Evolutionary conservation across 2,113 vertebrate genomes (phyloP).

Genomic region (Hippolais icterina): DNA sequence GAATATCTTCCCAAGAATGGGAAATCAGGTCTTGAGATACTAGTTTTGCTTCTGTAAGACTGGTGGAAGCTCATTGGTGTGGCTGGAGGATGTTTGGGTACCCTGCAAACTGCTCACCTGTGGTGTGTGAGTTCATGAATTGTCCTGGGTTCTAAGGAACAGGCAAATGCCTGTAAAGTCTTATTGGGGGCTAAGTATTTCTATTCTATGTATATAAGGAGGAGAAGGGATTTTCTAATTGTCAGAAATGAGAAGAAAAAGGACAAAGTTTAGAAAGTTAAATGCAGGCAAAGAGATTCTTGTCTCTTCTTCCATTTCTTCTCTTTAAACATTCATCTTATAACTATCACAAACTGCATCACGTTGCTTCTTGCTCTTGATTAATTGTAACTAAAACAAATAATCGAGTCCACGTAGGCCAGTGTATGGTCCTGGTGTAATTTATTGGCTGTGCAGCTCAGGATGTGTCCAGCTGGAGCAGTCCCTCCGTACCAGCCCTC

Average conservation of each 20-base stretch:
- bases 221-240: background rate
- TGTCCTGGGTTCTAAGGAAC: background rate
- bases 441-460: background rate
- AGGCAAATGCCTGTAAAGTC: background rate
- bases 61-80: background rate
- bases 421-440: background rate
- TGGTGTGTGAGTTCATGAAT: background rate
- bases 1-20: background rate
- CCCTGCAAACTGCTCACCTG: background rate
- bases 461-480: background rate
- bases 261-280: background rate
- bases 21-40: accelerated
- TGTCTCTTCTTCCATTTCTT: background rate
- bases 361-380: background rate
- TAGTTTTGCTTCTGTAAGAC: background rate
- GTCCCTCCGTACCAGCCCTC: background rate
- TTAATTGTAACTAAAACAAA: background rate
- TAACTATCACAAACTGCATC: background rate
- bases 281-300: background rate
- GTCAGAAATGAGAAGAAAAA: background rate
- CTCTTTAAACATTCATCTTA: background rate
- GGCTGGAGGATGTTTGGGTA: background rate
- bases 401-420: background rate
- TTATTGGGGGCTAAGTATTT: background rate
- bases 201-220: background rate